These are phyloP conservation scores for Gryon sp. DNA, from an alignment of 1,140 invertebrate genomes.

Conservation along the genomic window DNA sequence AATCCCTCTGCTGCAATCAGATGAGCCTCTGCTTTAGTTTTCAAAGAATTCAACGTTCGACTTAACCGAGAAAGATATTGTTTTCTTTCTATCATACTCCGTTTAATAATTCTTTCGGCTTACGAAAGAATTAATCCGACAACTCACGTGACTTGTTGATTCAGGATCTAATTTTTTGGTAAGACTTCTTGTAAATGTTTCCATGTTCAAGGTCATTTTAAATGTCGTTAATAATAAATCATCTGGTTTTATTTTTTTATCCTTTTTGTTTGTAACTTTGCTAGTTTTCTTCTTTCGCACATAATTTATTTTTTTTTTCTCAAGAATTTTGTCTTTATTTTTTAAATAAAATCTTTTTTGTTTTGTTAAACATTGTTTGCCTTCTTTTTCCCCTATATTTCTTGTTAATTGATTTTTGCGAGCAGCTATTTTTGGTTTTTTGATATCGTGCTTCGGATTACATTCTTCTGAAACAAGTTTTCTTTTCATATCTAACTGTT, in stretches of 20 bases:
- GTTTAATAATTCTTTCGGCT: background rate
- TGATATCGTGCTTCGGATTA: too few relatives aligned
- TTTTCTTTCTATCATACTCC: constrained; percentile 1
- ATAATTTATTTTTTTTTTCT: too few relatives aligned
- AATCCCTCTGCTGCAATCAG: background rate
- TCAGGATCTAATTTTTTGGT: background rate
- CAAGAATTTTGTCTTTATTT: too few relatives aligned
- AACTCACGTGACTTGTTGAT: too few relatives aligned
- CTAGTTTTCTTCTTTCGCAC: background rate
- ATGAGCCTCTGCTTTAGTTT: background rate
- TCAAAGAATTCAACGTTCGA: background rate
- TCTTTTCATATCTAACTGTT: too few relatives aligned
- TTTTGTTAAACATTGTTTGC: too few relatives aligned
- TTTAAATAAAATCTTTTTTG: too few relatives aligned
- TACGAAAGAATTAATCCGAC: too few relatives aligned
- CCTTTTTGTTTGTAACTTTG: background rate
- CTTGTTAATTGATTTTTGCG: too few relatives aligned
- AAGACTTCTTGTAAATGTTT: background rate
- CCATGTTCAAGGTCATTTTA: background rate
- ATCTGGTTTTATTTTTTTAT: background rate
- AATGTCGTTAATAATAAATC: background rate
- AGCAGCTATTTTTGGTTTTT: too few relatives aligned
- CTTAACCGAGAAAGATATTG: background rate
- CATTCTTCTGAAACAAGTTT: too few relatives aligned
- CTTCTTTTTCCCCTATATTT: too few relatives aligned